Percentiles rank a stretch among this genome's conserved stretches.
These are phyloP conservation scores for Parapsyche elsis DNA, from an alignment of 1,140 invertebrate species.

Conservation along the genomic window DNA sequence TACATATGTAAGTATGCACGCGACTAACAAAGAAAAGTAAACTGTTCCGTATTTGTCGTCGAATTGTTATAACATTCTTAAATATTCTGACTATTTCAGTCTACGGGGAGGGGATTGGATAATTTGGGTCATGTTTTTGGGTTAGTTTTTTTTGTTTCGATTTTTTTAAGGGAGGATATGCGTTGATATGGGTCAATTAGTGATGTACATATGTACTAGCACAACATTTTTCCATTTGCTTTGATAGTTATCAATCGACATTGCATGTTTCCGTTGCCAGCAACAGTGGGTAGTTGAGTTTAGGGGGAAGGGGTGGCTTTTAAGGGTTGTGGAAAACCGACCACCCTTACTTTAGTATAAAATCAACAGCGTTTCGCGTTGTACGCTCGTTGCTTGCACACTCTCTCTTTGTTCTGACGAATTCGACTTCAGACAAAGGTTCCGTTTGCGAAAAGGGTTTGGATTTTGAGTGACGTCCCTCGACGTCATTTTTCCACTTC, in stretches of 20 bases:
- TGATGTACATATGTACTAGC: background rate
- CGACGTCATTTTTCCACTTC: background rate
- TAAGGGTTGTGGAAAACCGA: conserved; percentile 7
- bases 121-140: too few relatives aligned
- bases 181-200: conserved; percentile 2
- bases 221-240: background rate
- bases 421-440: background rate
- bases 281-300: conserved; percentile 18
- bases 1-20: too few relatives aligned
- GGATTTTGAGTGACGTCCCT: background rate
- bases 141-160: too few relatives aligned
- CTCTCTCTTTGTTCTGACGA: background rate
- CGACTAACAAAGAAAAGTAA: too few relatives aligned
- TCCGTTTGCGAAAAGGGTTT: background rate
- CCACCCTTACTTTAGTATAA: conserved; percentile 25
- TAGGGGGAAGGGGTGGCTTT: background rate
- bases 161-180: too few relatives aligned
- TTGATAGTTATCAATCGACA: conserved; percentile 3
- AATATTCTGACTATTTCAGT: too few relatives aligned
- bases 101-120: too few relatives aligned
- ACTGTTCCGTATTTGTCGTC: too few relatives aligned
- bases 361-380: conserved; percentile 9
- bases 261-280: conserved; percentile 41
- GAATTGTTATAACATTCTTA: too few relatives aligned
- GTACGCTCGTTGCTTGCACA: conserved; percentile 12